Base-by-base conservation (phyloP, 2,888 invertebrate species). In the Masnerella sp. region DNA sequence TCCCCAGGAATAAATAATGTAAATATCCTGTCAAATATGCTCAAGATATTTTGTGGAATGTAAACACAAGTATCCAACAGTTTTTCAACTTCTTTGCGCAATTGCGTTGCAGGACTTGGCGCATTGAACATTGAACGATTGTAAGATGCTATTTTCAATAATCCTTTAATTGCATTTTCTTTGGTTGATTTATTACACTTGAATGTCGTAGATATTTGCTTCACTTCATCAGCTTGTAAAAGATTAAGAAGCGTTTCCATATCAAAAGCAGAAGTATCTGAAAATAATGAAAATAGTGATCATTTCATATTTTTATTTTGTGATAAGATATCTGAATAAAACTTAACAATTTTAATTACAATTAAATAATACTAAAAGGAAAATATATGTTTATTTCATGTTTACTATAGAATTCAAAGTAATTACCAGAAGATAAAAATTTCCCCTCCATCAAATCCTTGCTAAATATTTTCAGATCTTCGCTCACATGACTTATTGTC, bases 1-100 rank as follows among this genome's bases (percentile, higher is more conserved):
- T 79, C 81, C 45, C 78, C 61, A 2, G 87, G 87, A 4, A 81
- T 64, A 2, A 85, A 76, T 2, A 87, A 70, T 3, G 80, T 80
- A 4, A 85, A 59, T 47, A 87, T 78, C 65, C 78, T 79, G 4
- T 85, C 74, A 32, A 86, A 71, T 28, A 85, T 56, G 54, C 61
- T 51, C 28, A 79, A 67, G 1, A 80, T 74, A 9, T 43, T 62
- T 0, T 73, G n/a, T 2, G 80, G 64, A n/a, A 87, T 56, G 18
- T 71, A 34, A 28, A 85, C 49, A 47, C 84, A 85, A 3, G 47
- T 38, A 0, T 82, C 82, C 7, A 86, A 42, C 12, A 54, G 40
- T 0, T 45, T 34, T 0, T 42, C 38, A 7, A 82, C 49, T 7
- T 45, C 69, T 9, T 67, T 28, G 17, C 62, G 49, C 12, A 87